Base-by-base conservation (phyloP, 2,797 vertebrate species). In the Urocyon cinereoargenteus region DNA sequence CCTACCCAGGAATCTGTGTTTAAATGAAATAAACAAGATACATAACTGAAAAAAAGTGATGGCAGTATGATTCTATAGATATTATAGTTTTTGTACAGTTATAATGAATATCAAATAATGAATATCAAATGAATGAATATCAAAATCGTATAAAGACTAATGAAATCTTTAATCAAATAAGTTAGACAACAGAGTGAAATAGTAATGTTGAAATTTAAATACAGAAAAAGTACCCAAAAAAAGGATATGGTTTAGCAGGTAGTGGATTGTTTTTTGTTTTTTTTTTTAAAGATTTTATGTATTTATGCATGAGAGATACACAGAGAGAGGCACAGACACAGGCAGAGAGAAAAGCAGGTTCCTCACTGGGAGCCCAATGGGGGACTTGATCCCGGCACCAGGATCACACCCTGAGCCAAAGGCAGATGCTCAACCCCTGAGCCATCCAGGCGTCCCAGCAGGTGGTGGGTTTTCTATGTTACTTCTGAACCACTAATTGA, bases 141-240 rank as follows among this genome's bases (percentile, higher is more conserved):
- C 45, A 55, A 78, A 62, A 40, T 3, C 62, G 7, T 81, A 16
- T 72, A 26, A 95, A 53, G 45, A 82, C 21, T 88, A 95, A 88
- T 49, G 68, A 83, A 55, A 82, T 78, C 16, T 95, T 84, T 31
- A 77, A 83, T 86, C 55, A 53, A 77, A 16, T 6, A 2, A 70
- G 55, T 87, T 87, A 81, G 16, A 75, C 3, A 55, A 77, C 28
- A 79, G 16, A 93, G 53, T 26, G 6, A 3, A 57, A 19, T 7
- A 88, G 8, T 82, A 77, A 90, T 61, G 73, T 11, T 86, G 55
- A 96, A 61, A 18, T 78, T 86, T 90, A 94, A 90, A 2, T 51
- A 78, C 14, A 49, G 51, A 72, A 90, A 85, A 62, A 45, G 24
- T 49, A 51, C 15, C 57, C 53, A 77, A 62, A 97, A 94, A 62